Conservation (phyloP, 2,797 vertebrate species). For the Amphiprion clarkii region DNA sequence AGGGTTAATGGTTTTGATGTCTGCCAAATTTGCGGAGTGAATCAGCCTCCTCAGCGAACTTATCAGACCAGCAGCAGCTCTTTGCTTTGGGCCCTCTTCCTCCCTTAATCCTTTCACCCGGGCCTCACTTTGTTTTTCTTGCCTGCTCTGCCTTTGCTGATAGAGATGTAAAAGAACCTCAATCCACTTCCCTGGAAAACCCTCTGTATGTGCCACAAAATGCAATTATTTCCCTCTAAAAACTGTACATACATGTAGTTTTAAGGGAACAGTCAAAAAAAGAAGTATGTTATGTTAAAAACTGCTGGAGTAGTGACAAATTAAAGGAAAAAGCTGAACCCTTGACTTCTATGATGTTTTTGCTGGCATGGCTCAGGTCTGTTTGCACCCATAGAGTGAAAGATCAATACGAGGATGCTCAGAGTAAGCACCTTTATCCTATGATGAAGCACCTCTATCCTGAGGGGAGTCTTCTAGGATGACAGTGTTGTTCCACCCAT, state of each 20-base stretch:
- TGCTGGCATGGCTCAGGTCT: too few species aligned
- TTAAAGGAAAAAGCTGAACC: too few species aligned
- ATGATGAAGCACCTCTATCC: too few species aligned
- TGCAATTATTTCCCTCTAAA: constrained; percentile 21
- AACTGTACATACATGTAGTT: constrained; percentile 20
- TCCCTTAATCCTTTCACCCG: constrained; percentile 63
- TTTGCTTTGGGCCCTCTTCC: constrained; percentile 64
- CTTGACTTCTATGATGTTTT: too few species aligned
- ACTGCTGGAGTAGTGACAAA: constrained; percentile 6
- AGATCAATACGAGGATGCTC: not conserved
- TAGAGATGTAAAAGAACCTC: constrained; percentile 54
- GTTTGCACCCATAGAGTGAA: not conserved
- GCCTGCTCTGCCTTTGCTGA: constrained; percentile 67
- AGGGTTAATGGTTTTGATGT: constrained; percentile 50
- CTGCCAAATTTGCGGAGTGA: constrained; percentile 54
- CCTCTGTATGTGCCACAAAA: constrained; percentile 23
- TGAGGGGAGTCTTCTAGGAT: too few species aligned
- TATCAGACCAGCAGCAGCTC: constrained; percentile 72
- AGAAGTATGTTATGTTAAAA: not conserved
- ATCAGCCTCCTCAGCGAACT: constrained; percentile 66
- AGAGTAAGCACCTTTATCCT: too few species aligned
- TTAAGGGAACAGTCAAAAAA: constrained; percentile 30
- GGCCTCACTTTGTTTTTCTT: constrained; percentile 66
- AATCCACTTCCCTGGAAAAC: constrained; percentile 32
- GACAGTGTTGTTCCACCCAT: too few species aligned